Evolutionary conservation across 2,888 invertebrate genomes (phyloP), one percentile per base, ranked within the genome.

Genomic region (Lycophotia porphyrea): DNA sequence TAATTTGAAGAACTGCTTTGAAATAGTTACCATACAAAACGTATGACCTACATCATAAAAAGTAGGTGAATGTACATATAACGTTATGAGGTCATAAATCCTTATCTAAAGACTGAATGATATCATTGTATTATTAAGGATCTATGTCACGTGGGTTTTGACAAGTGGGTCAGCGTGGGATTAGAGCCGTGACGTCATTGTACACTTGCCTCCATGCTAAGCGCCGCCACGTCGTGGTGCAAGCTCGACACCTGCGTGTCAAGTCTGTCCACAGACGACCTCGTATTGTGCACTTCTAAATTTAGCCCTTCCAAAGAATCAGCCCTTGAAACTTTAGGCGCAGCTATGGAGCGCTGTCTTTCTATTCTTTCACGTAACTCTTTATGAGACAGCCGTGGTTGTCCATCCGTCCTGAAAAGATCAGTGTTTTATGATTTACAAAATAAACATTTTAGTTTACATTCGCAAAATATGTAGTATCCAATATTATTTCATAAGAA

Each of bases 171-270:
- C 74, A 64, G 36, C 58, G 65, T 69, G 64, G 74, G 69, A 76
- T 81, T 84, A 83, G 63, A 39, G 34, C 21, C 47, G 44, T 85
- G 76, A 85, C 66, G 66, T 81, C 64, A 87, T 72, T 76, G 84
- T 86, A 82, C 71, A 84, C 92, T 94, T 93, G 97, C 98, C 97
- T 98, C 98, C 93, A 98, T 97, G 90, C 98, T 98, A 61, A 99
- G 97, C 39, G 98, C 98, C 0, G 98, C 98, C 34, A 99, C 98
- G 92, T 99, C 98, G 88, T 98, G 98, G 91, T 98, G 98, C 81
- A 98, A 93, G 64, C 98, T 98, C 24, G 98, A 97, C 68, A 98
- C 98, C 93, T 98, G 98, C 0, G 97, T 98, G 90, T 98, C 98
- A 60, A 98, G 96, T 87, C 98, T 97, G 88, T 98, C 98, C 24